Conservation (phyloP, 2,888 invertebrate genomes). For the Cordilura impudica region DNA sequence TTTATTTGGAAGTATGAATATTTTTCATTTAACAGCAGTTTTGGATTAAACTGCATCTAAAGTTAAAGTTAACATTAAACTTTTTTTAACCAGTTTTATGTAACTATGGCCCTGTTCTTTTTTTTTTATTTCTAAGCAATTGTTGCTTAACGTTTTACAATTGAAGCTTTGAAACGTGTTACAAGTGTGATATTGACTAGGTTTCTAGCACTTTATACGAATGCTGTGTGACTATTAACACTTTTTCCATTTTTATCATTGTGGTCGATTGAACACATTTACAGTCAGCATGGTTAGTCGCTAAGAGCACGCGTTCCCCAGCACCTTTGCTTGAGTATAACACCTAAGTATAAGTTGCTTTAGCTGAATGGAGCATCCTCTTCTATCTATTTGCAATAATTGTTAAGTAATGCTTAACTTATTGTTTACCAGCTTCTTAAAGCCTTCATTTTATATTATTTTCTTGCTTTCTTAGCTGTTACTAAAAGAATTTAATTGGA, state of each 20-base stretch:
- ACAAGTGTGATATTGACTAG: slow-evolving; percentile 56
- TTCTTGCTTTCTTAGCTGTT: slow-evolving; percentile 3
- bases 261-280: slow-evolving; percentile 46
- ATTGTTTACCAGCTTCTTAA: slow-evolving; percentile 59
- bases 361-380: slow-evolving; percentile 3
- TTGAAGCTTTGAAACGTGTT: slow-evolving; percentile 48
- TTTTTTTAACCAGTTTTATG: too few species aligned
- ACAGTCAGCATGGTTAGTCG: background rate
- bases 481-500: slow-evolving; percentile 46
- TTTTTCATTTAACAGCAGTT: too few species aligned
- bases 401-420: slow-evolving; percentile 57
- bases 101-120: too few species aligned
- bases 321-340: slow-evolving; percentile 4
- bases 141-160: slow-evolving; percentile 37
- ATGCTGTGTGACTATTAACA: slow-evolving; percentile 57
- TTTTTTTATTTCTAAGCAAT: slow-evolving; percentile 15
- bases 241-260: slow-evolving; percentile 44
- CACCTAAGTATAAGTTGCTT: slow-evolving; percentile 19
- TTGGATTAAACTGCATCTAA: too few species aligned
- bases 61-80: too few species aligned
- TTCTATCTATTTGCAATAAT: slow-evolving; percentile 51
- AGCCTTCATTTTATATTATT: slow-evolving; percentile 30
- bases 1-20: too few species aligned
- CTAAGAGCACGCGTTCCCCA: slow-evolving; percentile 40
- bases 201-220: slow-evolving; percentile 52